Conservation (phyloP, 1,140 invertebrate genomes). For the Ceratina australensis region DNA sequence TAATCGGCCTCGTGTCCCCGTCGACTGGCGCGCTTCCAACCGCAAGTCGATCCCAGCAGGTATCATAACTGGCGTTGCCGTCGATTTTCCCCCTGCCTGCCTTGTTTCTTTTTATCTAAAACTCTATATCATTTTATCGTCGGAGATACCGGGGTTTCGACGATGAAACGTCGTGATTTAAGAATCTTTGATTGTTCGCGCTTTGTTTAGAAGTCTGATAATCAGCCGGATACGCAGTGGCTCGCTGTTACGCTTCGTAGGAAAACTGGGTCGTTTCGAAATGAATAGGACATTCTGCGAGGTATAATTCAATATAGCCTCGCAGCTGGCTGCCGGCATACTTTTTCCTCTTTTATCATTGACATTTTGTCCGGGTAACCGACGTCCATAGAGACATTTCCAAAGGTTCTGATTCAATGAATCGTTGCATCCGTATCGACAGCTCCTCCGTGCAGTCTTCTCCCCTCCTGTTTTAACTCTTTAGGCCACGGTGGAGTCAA, state of each 20-base stretch:
- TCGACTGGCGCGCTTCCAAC: not conserved
- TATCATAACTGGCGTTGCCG: not conserved
- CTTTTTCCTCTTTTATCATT: constrained; percentile 5
- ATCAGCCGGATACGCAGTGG: too few relatives aligned
- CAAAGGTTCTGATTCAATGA: constrained; percentile 16
- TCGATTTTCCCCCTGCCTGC: not conserved
- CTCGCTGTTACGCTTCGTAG: too few relatives aligned
- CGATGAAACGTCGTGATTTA: too few relatives aligned
- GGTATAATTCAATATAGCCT: not conserved
- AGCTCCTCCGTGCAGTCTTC: not conserved
- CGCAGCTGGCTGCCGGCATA: constrained; percentile 2
- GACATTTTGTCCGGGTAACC: not conserved
- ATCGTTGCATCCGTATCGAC: not conserved
- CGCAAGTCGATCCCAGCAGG: constrained; percentile 3
- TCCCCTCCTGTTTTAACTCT: too few relatives aligned
- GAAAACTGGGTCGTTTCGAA: constrained; percentile 7
- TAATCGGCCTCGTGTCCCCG: constrained; percentile 4
- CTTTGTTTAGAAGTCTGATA: too few relatives aligned
- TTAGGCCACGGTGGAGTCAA: too few relatives aligned
- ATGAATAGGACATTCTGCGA: not conserved
- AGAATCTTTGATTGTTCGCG: too few relatives aligned
- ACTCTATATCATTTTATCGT: not conserved
- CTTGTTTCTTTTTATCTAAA: not conserved
- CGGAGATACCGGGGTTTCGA: not conserved
- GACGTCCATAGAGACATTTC: constrained; percentile 3